Conservation (phyloP, 2,113 vertebrate species). For the Toxostoma redivivum region DNA sequence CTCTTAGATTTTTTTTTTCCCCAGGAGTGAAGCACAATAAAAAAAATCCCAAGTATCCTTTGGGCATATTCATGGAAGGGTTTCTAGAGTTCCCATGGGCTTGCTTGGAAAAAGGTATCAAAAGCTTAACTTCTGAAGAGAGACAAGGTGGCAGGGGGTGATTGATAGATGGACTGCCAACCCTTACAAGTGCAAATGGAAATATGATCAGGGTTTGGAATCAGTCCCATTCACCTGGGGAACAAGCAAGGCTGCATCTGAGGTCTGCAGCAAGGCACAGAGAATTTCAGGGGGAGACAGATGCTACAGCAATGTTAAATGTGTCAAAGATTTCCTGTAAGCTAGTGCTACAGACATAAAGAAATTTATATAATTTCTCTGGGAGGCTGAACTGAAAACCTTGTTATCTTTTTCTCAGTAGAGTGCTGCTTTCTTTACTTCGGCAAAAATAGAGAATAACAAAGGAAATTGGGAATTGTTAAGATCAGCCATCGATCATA, state of each 20-base stretch:
- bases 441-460: background rate
- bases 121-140: slow-evolving; percentile 29
- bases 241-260: background rate
- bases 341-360: background rate
- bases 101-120: slow-evolving; percentile 16
- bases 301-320: background rate
- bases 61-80: background rate
- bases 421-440: background rate
- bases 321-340: background rate
- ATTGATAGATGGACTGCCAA: slow-evolving; percentile 2
- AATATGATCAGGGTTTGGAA: slow-evolving; percentile 14
- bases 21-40: background rate
- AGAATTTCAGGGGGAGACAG: background rate
- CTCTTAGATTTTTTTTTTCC: background rate
- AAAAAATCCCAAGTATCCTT: background rate
- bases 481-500: background rate
- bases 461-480: background rate
- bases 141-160: background rate
- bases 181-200: slow-evolving; percentile 35
- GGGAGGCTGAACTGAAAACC: background rate
- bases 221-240: background rate
- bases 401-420: background rate
- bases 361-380: background rate
- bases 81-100: background rate
- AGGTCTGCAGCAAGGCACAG: background rate